Percentiles rank a stretch among this genome's conserved stretches.
Conservation (phyloP, 2,797 vertebrate genomes). For the Orestias chungarensis region DNA sequence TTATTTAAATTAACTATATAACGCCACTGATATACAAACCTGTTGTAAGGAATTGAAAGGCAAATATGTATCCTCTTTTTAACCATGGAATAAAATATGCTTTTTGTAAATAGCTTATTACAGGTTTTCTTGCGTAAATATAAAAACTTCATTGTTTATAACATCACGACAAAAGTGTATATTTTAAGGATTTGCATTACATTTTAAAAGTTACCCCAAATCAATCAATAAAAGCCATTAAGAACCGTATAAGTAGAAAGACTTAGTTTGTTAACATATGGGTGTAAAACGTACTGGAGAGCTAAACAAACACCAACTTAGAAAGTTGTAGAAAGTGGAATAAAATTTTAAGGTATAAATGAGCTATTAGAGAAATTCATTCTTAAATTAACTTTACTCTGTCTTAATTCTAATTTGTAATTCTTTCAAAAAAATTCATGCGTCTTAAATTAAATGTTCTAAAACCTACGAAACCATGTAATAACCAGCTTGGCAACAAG, state of each 20-base stretch:
- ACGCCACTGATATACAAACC: not conserved
- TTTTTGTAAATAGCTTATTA: not conserved
- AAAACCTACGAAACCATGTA: not conserved
- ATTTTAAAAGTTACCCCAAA: not conserved
- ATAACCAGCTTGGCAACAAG: not conserved
- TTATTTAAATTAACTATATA: not conserved
- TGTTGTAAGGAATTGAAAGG: not conserved
- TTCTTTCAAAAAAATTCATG: too few relatives aligned
- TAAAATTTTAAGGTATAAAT: not conserved
- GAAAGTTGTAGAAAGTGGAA: too few relatives aligned
- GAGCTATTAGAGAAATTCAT: not conserved
- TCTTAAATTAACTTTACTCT: not conserved
- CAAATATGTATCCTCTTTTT: not conserved
- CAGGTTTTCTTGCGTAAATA: not conserved
- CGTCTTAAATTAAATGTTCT: not conserved
- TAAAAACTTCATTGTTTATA: not conserved
- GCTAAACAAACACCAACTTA: too few relatives aligned
- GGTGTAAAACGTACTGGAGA: too few relatives aligned
- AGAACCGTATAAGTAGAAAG: not conserved
- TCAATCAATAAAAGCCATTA: not conserved
- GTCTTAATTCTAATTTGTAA: too few relatives aligned
- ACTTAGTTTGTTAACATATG: too few relatives aligned
- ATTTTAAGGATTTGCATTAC: not conserved
- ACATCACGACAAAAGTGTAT: not conserved
- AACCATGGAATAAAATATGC: not conserved